Base-by-base conservation (phyloP, 2,888 invertebrate species). In the Eupithecia inturbata region DNA sequence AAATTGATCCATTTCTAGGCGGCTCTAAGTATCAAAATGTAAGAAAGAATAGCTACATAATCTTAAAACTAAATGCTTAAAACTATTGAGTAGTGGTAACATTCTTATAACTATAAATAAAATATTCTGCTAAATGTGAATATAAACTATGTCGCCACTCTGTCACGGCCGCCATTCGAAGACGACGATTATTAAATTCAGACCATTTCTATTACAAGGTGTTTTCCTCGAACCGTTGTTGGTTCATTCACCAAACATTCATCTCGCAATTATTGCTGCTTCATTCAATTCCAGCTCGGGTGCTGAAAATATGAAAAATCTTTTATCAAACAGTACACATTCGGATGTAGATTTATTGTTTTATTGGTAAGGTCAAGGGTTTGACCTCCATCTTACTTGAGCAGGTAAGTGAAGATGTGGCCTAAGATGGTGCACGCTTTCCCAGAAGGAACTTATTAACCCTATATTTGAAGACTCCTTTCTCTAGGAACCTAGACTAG, bases 51-150 rank as follows among this genome's bases (percentile, higher is more conserved):
- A 77, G 67, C 71, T 75, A 74, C 53, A 28, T 70, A 70, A 26
- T 26, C 73, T 73, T 73, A 76, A 6, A 69, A 66, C 72, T 77
- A 73, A 53, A 53, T 26, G 12, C 53, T 68, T 77, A 72, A 70
- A 70, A 67, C 63, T 77, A 78, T 74, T 72, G 76, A 75, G 75
- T 75, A 77, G 66, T 76, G 77, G 79, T 77, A 77, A 79, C 78
- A 75, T 76, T 70, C 67, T 76, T 70, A 75, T n/a, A 39, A 70
- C 74, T 75, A 71, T 71, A 67, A 49, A 71, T 71, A 67, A 49
- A 33, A 66, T 67, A 41, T 26, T 70, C 39, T 73, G 36, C 70
- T 71, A 76, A 53, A 71, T 73, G 78, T 79, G 76, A 77, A 64
- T 69, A 69, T 64, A n/a, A 73, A 77, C 75, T 79, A 67, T 26